Conservation (phyloP, 35 echinoderm and acorn worm species). For the Ptychodera flava region DNA sequence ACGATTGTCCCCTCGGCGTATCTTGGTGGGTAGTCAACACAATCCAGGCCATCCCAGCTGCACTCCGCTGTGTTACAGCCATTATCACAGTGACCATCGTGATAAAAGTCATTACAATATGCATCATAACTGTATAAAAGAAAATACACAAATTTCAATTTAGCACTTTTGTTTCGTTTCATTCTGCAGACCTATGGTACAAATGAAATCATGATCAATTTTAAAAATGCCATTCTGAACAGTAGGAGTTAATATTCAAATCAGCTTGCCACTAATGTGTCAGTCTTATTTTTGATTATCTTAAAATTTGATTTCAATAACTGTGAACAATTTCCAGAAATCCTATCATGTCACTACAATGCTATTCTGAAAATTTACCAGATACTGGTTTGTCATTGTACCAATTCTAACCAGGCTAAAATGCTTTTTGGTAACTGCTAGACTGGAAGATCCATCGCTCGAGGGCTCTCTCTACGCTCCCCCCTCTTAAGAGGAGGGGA, state of each 20-base stretch:
- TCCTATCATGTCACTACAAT: too few species aligned
- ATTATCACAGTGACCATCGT: constrained; percentile 35
- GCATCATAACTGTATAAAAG: constrained; percentile 17
- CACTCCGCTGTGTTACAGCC: constrained; percentile 46
- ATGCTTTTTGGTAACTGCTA: too few species aligned
- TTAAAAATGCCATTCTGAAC: not conserved
- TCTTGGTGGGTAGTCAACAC: constrained; percentile 18
- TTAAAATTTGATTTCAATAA: too few species aligned
- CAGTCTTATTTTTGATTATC: too few species aligned
- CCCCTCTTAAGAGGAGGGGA: too few species aligned
- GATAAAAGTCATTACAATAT: constrained; percentile 46
- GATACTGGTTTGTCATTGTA: too few species aligned
- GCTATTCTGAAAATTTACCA: too few species aligned
- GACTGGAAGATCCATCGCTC: too few species aligned
- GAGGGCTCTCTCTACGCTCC: too few species aligned
- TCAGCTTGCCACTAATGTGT: not conserved
- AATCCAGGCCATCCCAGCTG: constrained; percentile 54
- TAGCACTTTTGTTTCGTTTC: too few species aligned
- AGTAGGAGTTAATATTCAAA: not conserved
- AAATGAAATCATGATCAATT: not conserved
- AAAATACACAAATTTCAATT: not conserved
- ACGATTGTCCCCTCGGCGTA: constrained; percentile 42
- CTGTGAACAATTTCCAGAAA: too few species aligned
- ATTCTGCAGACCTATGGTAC: not conserved
- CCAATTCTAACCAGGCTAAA: too few species aligned